Base-by-base conservation (phyloP, 2,113 vertebrate species). In the Herpailurus yagouaroundi region DNA sequence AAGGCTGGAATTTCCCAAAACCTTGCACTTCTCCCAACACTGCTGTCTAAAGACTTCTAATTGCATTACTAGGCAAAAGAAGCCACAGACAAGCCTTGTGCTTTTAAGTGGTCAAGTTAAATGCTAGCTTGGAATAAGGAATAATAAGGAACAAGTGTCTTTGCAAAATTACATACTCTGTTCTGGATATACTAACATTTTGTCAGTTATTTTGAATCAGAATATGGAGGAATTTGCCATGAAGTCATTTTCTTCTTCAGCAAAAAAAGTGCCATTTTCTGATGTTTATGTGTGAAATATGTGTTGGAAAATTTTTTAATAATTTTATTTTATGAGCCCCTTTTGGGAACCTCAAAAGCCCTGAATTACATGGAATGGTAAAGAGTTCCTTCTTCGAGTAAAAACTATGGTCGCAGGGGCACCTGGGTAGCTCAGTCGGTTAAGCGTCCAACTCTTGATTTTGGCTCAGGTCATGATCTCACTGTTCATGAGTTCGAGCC, bases 311-410 rank as follows among this genome's bases (percentile, higher is more conserved):
- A 29, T 1, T 38, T 66, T 83, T 31, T 7, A 96, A 86, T 23
- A 86, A 81, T 79, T 86, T 96, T 71, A 45, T 33, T 95, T 94
- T 57, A 9, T n/a, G 23, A 87, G 27, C 2, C 31, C 23, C 23
- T 76, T 71, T 74, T 63, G 52, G 77, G 66, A 95, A 95, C 23
- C 31, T 27, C 45, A 33, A 73, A 89, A 31, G 5, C 29, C 27
- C 45, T 64, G n/a, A 77, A 71, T 73, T 88, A 76, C 73, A 84
- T 95, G 80, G 92, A 90, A 86, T 80, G 57, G 31, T 69, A 48
- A 92, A 92, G 83, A 89, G 57, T 91, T 90, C 90, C 55, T 88
- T 94, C 89, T 85, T 94, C 31, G 92, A 68, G 14, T 83, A 76
- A 84, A 89, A 96, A 63, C 45, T 69, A 52, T 13, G 45, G 19